These are phyloP conservation scores for Scolopax bukidnonensis DNA, from an alignment of 2,797 vertebrate genomes.

Conservation along the genomic window DNA sequence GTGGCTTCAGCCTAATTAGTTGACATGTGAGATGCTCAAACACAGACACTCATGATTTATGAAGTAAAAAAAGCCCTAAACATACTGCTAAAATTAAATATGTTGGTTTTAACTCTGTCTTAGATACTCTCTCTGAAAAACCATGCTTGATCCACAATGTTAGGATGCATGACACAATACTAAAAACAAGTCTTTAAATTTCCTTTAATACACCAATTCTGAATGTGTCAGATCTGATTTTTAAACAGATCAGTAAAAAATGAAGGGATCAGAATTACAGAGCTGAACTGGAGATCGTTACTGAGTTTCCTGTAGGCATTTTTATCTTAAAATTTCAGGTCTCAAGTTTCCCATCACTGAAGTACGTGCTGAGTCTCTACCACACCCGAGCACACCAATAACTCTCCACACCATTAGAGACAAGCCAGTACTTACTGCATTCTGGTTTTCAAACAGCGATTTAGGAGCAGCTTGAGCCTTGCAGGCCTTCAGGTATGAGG, in stretches of 20 bases:
- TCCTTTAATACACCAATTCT: background rate
- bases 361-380: background rate
- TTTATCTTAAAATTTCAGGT: background rate
- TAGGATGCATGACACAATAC: background rate
- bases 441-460: conserved; percentile 87
- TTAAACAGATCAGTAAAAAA: background rate
- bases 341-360: background rate
- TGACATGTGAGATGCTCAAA: background rate
- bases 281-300: background rate
- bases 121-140: background rate
- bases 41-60: background rate
- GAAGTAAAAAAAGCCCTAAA: conserved; percentile 1
- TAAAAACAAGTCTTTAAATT: background rate
- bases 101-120: background rate
- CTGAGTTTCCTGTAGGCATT: background rate
- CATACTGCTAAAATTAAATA: background rate
- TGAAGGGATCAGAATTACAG: background rate
- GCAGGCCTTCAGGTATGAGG: conserved; percentile 86
- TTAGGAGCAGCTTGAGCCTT: conserved; percentile 87
- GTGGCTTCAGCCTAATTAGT: conserved; percentile 12
- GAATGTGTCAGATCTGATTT: background rate
- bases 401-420: background rate
- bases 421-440: conserved; percentile 78
- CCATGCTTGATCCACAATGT: background rate
- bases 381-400: background rate